These are phyloP conservation scores for Campoplex capitator DNA, from an alignment of 2,888 invertebrate genomes.

Conservation along the genomic window DNA sequence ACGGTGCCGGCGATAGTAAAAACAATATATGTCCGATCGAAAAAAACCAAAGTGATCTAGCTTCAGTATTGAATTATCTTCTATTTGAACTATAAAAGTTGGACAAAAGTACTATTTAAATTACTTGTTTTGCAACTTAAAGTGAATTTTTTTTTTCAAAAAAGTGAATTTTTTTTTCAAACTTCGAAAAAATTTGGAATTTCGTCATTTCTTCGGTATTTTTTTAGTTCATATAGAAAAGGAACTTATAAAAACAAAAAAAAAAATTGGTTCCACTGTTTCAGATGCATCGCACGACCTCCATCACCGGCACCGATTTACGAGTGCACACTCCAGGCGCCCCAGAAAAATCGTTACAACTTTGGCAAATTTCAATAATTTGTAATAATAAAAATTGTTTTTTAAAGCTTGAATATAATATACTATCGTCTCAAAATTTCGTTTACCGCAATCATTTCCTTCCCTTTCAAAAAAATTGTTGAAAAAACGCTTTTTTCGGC, in stretches of 20 bases:
- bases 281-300: slow-evolving; percentile 62
- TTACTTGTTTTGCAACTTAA: slow-evolving; percentile 45
- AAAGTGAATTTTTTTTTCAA: no score
- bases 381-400: slow-evolving; percentile 44
- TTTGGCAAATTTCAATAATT: slow-evolving; percentile 50
- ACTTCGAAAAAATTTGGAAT: no score
- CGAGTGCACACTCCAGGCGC: slow-evolving; percentile 50
- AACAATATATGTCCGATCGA: slow-evolving; percentile 50
- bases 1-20: slow-evolving; percentile 45
- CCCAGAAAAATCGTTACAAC: slow-evolving; percentile 43
- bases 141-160: slow-evolving; percentile 53
- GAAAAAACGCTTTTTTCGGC: slow-evolving; percentile 59
- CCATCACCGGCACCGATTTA: slow-evolving; percentile 61
- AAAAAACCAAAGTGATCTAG: slow-evolving; percentile 51
- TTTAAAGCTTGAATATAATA: slow-evolving; percentile 47
- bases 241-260: slow-evolving; percentile 52
- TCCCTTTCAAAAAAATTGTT: slow-evolving; percentile 59
- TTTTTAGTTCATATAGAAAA: slow-evolving; percentile 57
- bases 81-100: slow-evolving; percentile 45
- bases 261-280: slow-evolving; percentile 61
- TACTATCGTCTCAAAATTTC: slow-evolving; percentile 53
- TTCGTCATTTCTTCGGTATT: slow-evolving; percentile 37
- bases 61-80: slow-evolving; percentile 53
- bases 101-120: slow-evolving; percentile 47
- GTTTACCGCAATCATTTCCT: slow-evolving; percentile 57